Evolutionary conservation across 2,113 vertebrate genomes (phyloP), one percentile per base, ranked within the genome.

Genomic region (Chaenocephalus aceratus): DNA sequence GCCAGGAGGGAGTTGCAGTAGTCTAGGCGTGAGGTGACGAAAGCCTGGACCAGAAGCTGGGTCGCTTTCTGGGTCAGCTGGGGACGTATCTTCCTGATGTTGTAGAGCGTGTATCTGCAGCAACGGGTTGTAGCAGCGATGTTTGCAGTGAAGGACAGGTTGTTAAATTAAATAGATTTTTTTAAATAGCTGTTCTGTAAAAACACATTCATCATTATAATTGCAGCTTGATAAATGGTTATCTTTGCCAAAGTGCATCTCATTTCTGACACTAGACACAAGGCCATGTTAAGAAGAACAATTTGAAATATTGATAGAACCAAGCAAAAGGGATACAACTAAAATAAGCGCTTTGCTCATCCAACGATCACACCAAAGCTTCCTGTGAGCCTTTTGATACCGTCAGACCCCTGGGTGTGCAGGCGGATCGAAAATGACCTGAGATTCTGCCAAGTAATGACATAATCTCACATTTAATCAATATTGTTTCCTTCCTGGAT

Each of bases 301-400:
- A 86, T 80, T 80, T 72, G 54, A 56, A 60, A 16, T 51, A 48
- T 46, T 77, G 83, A 85, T 69, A 72, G 75, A 90, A 85, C 46
- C 9, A 34, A 12, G 18, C n/a, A 63, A 75, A 67, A 70, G 15
- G 2, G 45, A 70, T 15, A 44, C 53, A 13, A 83, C 36, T 6
- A 5, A 41, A 1, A 64, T 51, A 65, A 78, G 51, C 64, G 46
- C 48, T 62, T 36, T 71, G 62, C 66, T 83, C 80, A 75, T 45
- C 16, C 2, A 41, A 34, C 46, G 18, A 64, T n/a, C 10, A 58
- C 15, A 76, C n/a, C 23, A 69, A 21, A 88, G 57, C 58, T 45
- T 59, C 16, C 49, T 67, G 59, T 65, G 58, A 72, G 72, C 49
- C 56, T 18, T 10, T 21, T 61, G 36, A 54, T 56, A 69, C 41